Base-by-base conservation (phyloP, 2,113 vertebrate species). In the Riparia riparia region DNA sequence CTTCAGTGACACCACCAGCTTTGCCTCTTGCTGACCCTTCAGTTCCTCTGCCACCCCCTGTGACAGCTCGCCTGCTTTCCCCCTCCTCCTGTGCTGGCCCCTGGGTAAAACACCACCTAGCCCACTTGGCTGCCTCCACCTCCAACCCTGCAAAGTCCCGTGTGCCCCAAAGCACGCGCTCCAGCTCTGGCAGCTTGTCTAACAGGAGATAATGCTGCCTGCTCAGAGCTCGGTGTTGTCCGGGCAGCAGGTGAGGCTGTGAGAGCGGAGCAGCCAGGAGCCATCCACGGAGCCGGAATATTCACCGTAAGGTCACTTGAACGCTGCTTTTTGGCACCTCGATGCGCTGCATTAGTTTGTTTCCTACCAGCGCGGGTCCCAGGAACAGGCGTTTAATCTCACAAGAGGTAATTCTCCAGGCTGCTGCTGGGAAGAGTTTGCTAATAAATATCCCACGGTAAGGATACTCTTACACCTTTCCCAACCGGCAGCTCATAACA, bases 361-460 rank as follows among this genome's bases (percentile, higher is more conserved):
- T 85, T 95, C 79, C 89, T 45, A 1, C 47, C 71, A 19, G 49
- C 1, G 28, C 34, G 29, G 77, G 45, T 60, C 32, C 50, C 29
- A 12, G 28, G 85, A 78, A 6, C 21, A 26, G 42, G n/a, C 31
- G 3, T 76, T 96, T 72, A 70, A 96, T 96, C 92, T 93, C 91
- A 5, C 89, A 31, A 68, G 79, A 95, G 82, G 73, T 37, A 86
- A 88, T 97, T 96, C 94, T 91, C 8, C 5, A 42, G 31, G 64
- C 77, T 54, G n/a, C 5, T 51, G 61, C 88, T 51, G 47, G 69
- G 49, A 85, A 77, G 86, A 71, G 82, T 57, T 63, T 66, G 70
- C 93, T 78, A 65, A 96, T 96, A 95, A 96, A 94, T 96, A 96
- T 92, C 94, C 85, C 88, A 58, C 0, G 1, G 82, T 86, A 91